Conservation (phyloP, 2,888 invertebrate genomes). For the Plemyria rubiginata region DNA sequence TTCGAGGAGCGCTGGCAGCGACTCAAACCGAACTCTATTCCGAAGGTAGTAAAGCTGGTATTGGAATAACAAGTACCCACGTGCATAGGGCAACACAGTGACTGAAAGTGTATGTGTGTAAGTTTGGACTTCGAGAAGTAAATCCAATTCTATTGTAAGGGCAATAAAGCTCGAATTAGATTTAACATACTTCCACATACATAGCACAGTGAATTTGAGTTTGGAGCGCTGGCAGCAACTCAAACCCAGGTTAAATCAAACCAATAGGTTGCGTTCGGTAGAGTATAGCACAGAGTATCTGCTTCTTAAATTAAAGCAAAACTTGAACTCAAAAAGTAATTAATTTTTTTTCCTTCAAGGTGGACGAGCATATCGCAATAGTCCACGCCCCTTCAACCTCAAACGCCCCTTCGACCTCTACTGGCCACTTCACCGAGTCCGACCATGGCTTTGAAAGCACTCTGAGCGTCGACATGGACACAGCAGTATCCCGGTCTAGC, state of each 20-base stretch:
- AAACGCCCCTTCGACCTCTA: slow-evolving; percentile 68
- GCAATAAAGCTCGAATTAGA: too few species aligned
- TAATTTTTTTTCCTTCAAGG: slow-evolving; percentile 15
- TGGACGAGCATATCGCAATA: slow-evolving; percentile 80
- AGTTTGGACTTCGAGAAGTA: slow-evolving; percentile 44
- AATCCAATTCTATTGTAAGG: slow-evolving; percentile 85
- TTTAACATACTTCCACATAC: too few species aligned
- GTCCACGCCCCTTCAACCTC: slow-evolving; percentile 74
- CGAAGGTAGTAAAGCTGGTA: slow-evolving; percentile 59
- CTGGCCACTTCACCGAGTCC: slow-evolving; percentile 60
- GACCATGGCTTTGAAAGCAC: slow-evolving; percentile 65
- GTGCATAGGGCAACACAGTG: too few species aligned
- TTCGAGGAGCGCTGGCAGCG: slow-evolving; percentile 91
- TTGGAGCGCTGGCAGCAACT: slow-evolving; percentile 88
- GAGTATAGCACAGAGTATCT: too few species aligned
- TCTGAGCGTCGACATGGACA: slow-evolving; percentile 68
- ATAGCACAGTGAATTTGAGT: slow-evolving; percentile 31
- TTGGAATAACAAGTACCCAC: neutral
- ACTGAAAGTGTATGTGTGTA: too few species aligned
- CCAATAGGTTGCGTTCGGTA: too few species aligned
- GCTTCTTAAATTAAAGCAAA: neutral
- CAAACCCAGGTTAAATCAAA: slow-evolving; percentile 89
- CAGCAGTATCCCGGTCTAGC: slow-evolving; percentile 71
- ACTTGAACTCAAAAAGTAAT: neutral
- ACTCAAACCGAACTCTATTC: slow-evolving; percentile 87